These are phyloP conservation scores for Poeciliopsis presidionis DNA, from an alignment of 2,797 vertebrate genomes.

Conservation along the genomic window DNA sequence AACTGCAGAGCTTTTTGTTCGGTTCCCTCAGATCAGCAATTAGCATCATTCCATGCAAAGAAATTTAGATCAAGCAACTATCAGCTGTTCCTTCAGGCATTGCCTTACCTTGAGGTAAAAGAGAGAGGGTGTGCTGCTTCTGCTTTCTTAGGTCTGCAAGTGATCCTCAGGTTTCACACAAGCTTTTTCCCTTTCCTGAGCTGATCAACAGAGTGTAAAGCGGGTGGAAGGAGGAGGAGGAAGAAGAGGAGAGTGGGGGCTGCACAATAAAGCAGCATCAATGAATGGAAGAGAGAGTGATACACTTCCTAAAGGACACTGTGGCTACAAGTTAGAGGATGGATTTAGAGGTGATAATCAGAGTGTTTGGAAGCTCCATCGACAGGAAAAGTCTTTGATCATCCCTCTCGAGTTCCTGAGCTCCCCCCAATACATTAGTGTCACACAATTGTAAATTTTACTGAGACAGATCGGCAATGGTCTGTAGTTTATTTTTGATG, in stretches of 20 bases:
- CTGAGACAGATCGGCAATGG: not conserved
- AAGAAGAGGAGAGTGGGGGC: constrained; percentile 33
- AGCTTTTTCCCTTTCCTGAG: constrained; percentile 66
- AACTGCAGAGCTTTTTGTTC: not conserved
- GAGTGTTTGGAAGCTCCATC: constrained; percentile 44
- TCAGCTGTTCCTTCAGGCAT: constrained; percentile 32
- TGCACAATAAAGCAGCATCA: constrained; percentile 39
- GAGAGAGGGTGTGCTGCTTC: constrained; percentile 30
- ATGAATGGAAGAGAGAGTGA: constrained; percentile 18
- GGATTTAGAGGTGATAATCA: constrained; percentile 55
- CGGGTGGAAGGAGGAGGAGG: constrained; percentile 39
- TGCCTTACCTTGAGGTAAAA: constrained; percentile 70
- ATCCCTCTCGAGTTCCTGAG: constrained; percentile 23
- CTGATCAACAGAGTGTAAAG: constrained; percentile 71
- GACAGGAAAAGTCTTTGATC: constrained; percentile 38
- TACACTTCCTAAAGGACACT: constrained; percentile 11
- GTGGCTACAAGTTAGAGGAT: constrained; percentile 27
- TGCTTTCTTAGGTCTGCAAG: constrained; percentile 60
- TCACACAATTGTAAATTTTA: not conserved
- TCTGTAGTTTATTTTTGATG: not conserved
- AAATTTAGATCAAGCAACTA: constrained; percentile 27
- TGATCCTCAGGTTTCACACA: constrained; percentile 74
- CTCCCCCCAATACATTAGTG: not conserved
- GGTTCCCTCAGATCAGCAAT: constrained; percentile 3
- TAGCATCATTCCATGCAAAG: constrained; percentile 12